A percentile compares a stretch with the other conserved stretches of the same genome.
These are phyloP conservation scores for Corvus moneduloides DNA, from an alignment of 2,113 vertebrate genomes.

Conservation along the genomic window DNA sequence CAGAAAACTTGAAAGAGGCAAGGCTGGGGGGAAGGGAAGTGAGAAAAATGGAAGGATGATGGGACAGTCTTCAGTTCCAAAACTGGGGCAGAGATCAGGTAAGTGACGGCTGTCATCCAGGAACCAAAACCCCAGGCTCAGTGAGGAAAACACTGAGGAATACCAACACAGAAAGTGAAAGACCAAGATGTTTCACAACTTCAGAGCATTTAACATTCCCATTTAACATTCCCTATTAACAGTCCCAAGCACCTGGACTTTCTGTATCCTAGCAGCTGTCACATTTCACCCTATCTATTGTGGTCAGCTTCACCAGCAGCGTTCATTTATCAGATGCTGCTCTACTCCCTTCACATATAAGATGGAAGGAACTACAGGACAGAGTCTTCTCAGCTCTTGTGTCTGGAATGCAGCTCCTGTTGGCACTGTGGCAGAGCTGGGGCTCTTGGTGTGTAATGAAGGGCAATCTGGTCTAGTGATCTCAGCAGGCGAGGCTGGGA, in stretches of 20 bases:
- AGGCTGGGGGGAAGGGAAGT: background rate
- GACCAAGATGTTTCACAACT: background rate
- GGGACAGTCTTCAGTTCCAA: background rate
- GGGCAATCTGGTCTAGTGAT: conserved; percentile 16
- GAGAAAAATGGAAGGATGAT: background rate
- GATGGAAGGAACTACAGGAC: background rate
- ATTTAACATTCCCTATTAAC: too few species aligned
- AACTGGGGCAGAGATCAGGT: background rate
- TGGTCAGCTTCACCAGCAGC: background rate
- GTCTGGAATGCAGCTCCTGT: background rate
- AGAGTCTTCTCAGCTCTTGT: background rate
- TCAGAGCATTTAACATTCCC: rapidly evolving
- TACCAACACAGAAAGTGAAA: background rate
- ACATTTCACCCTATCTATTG: background rate
- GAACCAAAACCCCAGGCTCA: background rate
- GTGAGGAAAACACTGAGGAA: background rate
- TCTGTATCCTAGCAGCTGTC: background rate
- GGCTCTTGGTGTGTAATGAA: background rate
- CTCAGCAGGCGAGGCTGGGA: conserved; percentile 37
- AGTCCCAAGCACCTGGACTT: background rate
- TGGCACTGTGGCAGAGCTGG: background rate
- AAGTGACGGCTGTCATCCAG: background rate
- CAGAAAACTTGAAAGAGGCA: background rate
- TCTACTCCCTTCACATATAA: background rate
- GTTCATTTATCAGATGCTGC: background rate